phyloP scores from a whole-genome alignment of 2,888 invertebrate species.

The Drosophila heteroneura region DNA sequence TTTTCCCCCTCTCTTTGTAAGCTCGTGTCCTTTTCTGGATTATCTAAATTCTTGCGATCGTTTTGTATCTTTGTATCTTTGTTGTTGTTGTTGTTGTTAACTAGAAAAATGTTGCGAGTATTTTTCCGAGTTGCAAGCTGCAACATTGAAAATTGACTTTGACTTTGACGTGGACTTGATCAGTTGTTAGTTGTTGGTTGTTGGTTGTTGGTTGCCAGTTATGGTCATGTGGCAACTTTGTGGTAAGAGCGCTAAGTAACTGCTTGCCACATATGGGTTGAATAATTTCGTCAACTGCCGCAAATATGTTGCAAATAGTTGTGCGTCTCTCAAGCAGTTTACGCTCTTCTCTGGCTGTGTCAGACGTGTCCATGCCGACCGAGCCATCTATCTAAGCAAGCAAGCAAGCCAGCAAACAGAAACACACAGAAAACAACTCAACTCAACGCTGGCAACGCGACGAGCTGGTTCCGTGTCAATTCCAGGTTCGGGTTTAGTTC shows the following conservation, averaged over 20 bases:
- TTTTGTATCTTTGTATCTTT: neutral
- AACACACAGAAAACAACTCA: neutral
- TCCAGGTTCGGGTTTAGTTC: neutral
- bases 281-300: slow-evolving; percentile 59
- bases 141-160: slow-evolving; percentile 17
- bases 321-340: slow-evolving; percentile 17
- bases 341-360: neutral
- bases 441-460: slow-evolving; percentile 28
- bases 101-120: slow-evolving; percentile 1
- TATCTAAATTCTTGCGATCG: slow-evolving; percentile 19
- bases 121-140: slow-evolving; percentile 23
- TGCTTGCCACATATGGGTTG: slow-evolving; percentile 64
- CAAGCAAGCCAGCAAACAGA: slow-evolving; percentile 44
- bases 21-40: slow-evolving; percentile 12
- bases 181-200: slow-evolving; percentile 17
- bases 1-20: neutral
- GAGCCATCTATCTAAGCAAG: slow-evolving; percentile 47
- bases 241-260: slow-evolving; percentile 41
- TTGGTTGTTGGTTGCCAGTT: slow-evolving; percentile 31
- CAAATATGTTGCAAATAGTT: slow-evolving; percentile 58
- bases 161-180: slow-evolving; percentile 14
- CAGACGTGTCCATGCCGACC: slow-evolving; percentile 13
- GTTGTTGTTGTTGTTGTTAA: neutral
- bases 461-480: slow-evolving; percentile 56
- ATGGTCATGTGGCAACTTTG: slow-evolving; percentile 51